Conservation (phyloP, 2,888 invertebrate genomes). For the Athripsodes cinereus region DNA sequence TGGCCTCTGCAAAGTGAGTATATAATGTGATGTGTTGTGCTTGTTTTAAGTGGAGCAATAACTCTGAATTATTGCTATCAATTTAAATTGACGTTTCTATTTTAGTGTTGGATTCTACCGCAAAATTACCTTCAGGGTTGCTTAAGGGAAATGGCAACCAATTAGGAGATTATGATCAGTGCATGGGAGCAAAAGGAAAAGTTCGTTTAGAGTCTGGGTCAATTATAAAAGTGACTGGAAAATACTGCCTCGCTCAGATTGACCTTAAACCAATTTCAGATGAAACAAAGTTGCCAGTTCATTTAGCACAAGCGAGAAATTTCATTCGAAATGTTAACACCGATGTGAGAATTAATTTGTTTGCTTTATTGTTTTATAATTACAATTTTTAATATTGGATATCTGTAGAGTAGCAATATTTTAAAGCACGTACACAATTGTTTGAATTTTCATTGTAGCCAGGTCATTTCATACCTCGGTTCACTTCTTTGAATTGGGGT, state of each 20-base stretch:
- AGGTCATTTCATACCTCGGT: constrained; percentile 66
- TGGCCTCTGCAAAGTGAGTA: constrained; percentile 69
- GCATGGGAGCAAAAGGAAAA: constrained; percentile 55
- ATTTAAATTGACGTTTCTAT: too few relatives aligned
- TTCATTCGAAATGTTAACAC: constrained; percentile 57
- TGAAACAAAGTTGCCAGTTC: constrained; percentile 56
- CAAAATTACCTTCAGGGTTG: constrained; percentile 63
- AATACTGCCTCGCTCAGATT: constrained; percentile 62
- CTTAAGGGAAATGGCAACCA: constrained; percentile 66
- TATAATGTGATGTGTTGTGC: too few relatives aligned
- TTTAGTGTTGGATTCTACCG: constrained; percentile 66
- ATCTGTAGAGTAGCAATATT: too few relatives aligned
- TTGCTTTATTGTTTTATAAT: background rate
- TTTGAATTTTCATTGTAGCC: constrained; percentile 44
- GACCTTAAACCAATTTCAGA: constrained; percentile 49
- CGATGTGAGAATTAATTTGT: constrained; percentile 45
- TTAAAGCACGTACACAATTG: too few relatives aligned
- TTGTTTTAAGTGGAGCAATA: too few relatives aligned
- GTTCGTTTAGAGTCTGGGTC: constrained; percentile 53
- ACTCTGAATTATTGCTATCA: too few relatives aligned
- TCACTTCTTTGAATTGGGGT: constrained; percentile 66
- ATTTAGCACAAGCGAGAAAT: constrained; percentile 58
- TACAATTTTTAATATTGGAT: background rate
- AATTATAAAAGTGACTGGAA: constrained; percentile 58
- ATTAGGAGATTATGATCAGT: constrained; percentile 66